Evolutionary conservation across 2,797 vertebrate species (phyloP).

Genomic region (Semaprochilodus insignis): DNA sequence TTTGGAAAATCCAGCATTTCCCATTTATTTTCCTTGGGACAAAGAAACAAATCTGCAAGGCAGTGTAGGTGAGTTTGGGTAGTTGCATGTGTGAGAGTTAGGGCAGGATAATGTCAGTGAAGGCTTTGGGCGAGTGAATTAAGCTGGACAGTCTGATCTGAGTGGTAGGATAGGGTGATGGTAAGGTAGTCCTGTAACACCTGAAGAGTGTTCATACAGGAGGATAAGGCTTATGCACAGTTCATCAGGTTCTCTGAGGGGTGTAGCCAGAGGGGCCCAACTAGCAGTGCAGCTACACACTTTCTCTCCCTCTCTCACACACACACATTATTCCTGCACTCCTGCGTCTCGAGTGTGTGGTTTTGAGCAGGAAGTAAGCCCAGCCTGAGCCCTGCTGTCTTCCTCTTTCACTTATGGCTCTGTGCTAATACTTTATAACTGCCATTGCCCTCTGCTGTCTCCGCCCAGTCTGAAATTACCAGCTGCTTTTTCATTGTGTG

Average conservation of each 20-base stretch:
- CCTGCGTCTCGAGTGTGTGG: slow-evolving; percentile 54
- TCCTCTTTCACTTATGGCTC: slow-evolving; percentile 20
- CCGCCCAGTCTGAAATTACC: background rate
- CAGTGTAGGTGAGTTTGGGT: too few relatives aligned
- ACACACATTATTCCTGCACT: slow-evolving; percentile 35
- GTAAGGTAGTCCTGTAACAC: background rate
- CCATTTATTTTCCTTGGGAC: too few relatives aligned
- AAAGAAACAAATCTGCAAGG: too few relatives aligned
- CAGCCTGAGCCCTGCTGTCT: slow-evolving; percentile 18
- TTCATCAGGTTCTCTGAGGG: slow-evolving; percentile 30
- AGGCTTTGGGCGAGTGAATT: too few relatives aligned
- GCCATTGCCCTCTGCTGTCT: too few relatives aligned
- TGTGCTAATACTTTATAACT: slow-evolving; percentile 1
- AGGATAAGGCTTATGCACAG: slow-evolving; percentile 28
- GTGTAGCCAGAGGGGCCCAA: slow-evolving; percentile 23
- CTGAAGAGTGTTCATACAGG: slow-evolving; percentile 12
- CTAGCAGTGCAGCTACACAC: background rate
- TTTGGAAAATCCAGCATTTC: too few relatives aligned
- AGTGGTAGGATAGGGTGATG: too few relatives aligned
- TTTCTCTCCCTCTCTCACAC: background rate
- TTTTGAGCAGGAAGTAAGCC: slow-evolving; percentile 55
- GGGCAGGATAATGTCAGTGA: too few relatives aligned
- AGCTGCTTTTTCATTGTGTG: too few relatives aligned
- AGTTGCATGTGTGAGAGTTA: too few relatives aligned
- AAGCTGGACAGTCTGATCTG: too few relatives aligned